Conservation (phyloP, 30 jellyfish, hydroid and myxozoan species). For the Aurelia sp. region DNA sequence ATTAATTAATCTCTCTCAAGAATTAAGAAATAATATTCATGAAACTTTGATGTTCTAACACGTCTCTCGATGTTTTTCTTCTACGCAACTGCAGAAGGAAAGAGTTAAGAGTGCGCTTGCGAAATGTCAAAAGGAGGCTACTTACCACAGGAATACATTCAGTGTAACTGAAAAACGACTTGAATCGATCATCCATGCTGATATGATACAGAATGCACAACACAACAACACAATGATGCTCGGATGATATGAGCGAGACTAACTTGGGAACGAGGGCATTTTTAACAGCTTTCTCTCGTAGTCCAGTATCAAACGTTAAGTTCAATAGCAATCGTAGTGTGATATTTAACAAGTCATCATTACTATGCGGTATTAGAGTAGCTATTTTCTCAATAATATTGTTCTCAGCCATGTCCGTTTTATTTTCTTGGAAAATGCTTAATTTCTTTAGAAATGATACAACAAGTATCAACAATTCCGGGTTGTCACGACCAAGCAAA, state of each 20-base stretch:
- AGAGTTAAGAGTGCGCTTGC: too few relatives aligned
- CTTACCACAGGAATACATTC: slow-evolving; percentile 99
- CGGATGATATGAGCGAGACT: slow-evolving; percentile 75
- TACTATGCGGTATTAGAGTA: slow-evolving; percentile 77
- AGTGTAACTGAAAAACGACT: slow-evolving; percentile 96
- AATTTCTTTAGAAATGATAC: slow-evolving; percentile 94
- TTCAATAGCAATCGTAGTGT: slow-evolving; percentile 86
- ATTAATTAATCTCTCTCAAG: too few relatives aligned
- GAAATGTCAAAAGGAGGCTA: background rate
- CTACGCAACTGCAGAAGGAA: too few relatives aligned
- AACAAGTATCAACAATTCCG: slow-evolving; percentile 90
- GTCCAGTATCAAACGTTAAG: slow-evolving; percentile 85
- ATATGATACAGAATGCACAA: slow-evolving; percentile 94
- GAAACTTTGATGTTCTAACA: too few relatives aligned
- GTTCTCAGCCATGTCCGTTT: slow-evolving; percentile 79
- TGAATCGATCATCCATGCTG: slow-evolving; percentile 96
- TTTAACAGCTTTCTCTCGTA: slow-evolving; percentile 92
- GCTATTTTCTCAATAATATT: slow-evolving; percentile 82
- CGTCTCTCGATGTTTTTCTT: too few relatives aligned
- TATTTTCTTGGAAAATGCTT: slow-evolving; percentile 93
- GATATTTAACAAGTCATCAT: slow-evolving; percentile 91
- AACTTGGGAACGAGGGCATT: slow-evolving; percentile 95
- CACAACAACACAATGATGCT: slow-evolving; percentile 89
- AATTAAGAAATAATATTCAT: too few relatives aligned
- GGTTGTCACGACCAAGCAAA: slow-evolving; percentile 82